These are phyloP conservation scores for Lophotriccus pileatus DNA, from an alignment of 2,797 vertebrate species.

Conservation along the genomic window DNA sequence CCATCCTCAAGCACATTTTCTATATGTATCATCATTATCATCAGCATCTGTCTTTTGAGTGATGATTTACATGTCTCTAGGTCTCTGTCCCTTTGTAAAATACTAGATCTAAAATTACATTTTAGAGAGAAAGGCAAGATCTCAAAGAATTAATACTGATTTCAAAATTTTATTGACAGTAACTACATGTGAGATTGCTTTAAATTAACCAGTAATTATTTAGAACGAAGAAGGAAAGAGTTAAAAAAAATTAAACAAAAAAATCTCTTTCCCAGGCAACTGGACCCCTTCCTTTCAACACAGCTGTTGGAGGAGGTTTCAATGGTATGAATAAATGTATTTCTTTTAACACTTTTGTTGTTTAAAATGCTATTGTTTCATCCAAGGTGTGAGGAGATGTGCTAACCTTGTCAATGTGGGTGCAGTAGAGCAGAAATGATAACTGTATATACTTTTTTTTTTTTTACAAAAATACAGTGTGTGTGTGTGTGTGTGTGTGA, in stretches of 20 bases:
- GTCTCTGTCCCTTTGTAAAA: conserved; percentile 4
- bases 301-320: conserved; percentile 50
- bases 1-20: neutral
- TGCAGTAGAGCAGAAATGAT: conserved; percentile 86
- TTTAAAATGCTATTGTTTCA: conserved; percentile 75
- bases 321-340: conserved; percentile 66
- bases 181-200: neutral
- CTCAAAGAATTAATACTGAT: neutral
- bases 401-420: conserved; percentile 86
- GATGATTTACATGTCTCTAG: conserved; percentile 12
- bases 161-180: neutral
- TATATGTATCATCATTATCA: conserved; percentile 2
- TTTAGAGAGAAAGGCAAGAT: neutral
- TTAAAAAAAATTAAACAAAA: neutral
- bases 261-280: neutral
- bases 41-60: conserved; percentile 15
- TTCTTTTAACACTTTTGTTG: conserved; percentile 70
- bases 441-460: conserved; percentile 80
- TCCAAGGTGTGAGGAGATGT: conserved; percentile 79
- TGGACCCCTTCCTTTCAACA: neutral
- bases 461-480: conserved; percentile 71
- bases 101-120: neutral
- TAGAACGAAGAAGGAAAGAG: conserved; percentile 17
- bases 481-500: neutral
- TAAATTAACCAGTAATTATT: conserved; percentile 29